Base-by-base conservation (phyloP, 2,797 vertebrate genomes). In the Danionella dracula region DNA sequence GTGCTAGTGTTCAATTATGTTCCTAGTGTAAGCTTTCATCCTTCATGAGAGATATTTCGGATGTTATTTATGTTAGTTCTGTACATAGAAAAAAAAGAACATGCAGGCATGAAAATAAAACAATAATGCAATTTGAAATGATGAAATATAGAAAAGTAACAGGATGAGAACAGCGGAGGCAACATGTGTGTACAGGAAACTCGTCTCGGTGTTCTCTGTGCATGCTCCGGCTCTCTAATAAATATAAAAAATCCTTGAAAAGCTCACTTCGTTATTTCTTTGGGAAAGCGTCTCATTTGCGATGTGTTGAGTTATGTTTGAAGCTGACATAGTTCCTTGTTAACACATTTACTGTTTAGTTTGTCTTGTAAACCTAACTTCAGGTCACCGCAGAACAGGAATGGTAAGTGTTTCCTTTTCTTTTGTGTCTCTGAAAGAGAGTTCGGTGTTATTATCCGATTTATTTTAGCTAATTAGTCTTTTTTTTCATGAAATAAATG, bases 171-270 rank as follows among this genome's bases (percentile, higher is more conserved):
- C 57, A 50, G 44, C 16, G n/a, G 34, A 37, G 21, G 27, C n/a
- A 11, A 35, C 15, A 21, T 54, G 50, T 58, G 27, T 41, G 55
- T 66, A 63, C 32, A 44, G 46, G 64, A 42, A 57, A 59, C 19
- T 32, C 35, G 34, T 37, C 48, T 51, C 68, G 15, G 34, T 74
- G 65, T 71, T 53, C 42, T 59, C 42, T 63, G 58, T 78, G 76
- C 73, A 74, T 76, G 71, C 55, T 51, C 34, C 42, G 29, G 57
- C 41, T 57, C 64, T 46, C 60, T n/a, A 76, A 78, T 78, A 78
- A 78, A 78, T 67, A 60, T 71, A 53, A 57, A 49, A 32, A 49
- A 12, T 48, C 16, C 16, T 66, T 42, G 21, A 29, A 17, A 49
- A 11, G 21, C 38, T 38, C 40, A 53, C 53, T n/a, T n/a, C n/a